Percentiles rank a stretch among this genome's conserved stretches.
These are phyloP conservation scores for Spodoptera frugiperda DNA, from an alignment of 1,140 invertebrate species.

Conservation along the genomic window DNA sequence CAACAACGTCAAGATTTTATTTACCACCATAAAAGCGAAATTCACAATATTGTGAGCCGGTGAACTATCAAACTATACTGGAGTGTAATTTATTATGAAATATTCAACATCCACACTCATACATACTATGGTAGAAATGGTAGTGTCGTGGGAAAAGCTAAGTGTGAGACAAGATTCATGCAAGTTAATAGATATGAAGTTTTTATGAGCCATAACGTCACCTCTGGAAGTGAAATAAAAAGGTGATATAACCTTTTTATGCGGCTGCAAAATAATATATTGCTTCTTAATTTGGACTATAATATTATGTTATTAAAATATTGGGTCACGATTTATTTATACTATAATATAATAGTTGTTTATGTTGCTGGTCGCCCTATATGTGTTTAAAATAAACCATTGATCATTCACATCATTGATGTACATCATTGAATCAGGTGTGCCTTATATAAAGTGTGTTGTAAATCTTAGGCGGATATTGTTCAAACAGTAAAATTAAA, in stretches of 20 bases:
- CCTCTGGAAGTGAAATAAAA: constrained; percentile 61
- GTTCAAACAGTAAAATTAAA: constrained; percentile 33
- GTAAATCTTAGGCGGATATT: neutral
- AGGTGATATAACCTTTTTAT: constrained; percentile 55
- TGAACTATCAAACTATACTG: constrained; percentile 31
- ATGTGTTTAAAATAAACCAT: too few relatives aligned
- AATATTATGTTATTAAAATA: constrained; percentile 3
- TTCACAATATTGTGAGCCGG: constrained; percentile 12
- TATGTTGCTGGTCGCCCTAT: too few relatives aligned
- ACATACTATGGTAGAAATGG: constrained; percentile 7
- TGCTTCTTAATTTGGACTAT: constrained; percentile 17
- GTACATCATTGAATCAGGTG: neutral
- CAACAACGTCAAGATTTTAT: constrained; percentile 1
- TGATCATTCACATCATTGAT: too few relatives aligned
- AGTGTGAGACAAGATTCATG: constrained; percentile 55
- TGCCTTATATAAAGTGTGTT: neutral
- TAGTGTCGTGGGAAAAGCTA: constrained; percentile 27
- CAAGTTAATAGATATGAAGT: constrained; percentile 63
- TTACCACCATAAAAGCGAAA: constrained; percentile 12
- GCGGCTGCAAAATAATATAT: constrained; percentile 41
- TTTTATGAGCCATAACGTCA: constrained; percentile 63
- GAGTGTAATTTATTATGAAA: constrained; percentile 36
- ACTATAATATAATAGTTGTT: too few relatives aligned
- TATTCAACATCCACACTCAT: constrained; percentile 35
- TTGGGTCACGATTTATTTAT: neutral